These are phyloP conservation scores for Microcebus tavaratra DNA, from an alignment of 2,113 vertebrate genomes.

Conservation along the genomic window DNA sequence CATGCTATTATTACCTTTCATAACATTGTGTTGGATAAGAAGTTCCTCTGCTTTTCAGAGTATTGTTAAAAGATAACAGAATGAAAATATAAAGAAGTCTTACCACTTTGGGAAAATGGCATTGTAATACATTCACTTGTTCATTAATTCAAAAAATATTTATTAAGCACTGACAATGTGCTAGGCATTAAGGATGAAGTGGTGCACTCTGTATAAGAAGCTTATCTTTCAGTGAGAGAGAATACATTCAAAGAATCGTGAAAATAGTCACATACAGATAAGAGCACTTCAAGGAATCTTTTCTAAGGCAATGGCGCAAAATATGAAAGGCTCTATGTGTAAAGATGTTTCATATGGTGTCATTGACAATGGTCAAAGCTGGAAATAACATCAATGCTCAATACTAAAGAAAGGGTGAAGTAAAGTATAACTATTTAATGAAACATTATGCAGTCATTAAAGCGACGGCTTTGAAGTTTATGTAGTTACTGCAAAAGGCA, in stretches of 20 bases:
- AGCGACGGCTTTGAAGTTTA: slow-evolving; percentile 33
- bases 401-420: not conserved
- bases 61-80: slow-evolving; percentile 41
- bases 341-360: not conserved
- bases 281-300: not conserved
- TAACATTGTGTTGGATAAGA: not conserved
- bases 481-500: not conserved
- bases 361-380: not conserved
- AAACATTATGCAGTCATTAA: slow-evolving; percentile 42
- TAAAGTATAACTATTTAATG: not conserved
- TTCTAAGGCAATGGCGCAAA: not conserved
- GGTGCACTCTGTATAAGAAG: not conserved
- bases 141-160: not conserved
- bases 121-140: not conserved
- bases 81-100: slow-evolving; percentile 9
- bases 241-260: not conserved
- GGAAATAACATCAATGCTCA: not conserved
- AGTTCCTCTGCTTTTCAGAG: not conserved
- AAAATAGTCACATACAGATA: not conserved
- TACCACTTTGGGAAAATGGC: slow-evolving; percentile 11
- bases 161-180: not conserved
- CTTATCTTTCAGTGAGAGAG: not conserved
- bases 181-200: not conserved
- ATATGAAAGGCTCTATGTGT: not conserved
- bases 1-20: not conserved